phyloP scores from a whole-genome alignment of 2,797 vertebrate species.

The Anomalospiza imberbis region DNA sequence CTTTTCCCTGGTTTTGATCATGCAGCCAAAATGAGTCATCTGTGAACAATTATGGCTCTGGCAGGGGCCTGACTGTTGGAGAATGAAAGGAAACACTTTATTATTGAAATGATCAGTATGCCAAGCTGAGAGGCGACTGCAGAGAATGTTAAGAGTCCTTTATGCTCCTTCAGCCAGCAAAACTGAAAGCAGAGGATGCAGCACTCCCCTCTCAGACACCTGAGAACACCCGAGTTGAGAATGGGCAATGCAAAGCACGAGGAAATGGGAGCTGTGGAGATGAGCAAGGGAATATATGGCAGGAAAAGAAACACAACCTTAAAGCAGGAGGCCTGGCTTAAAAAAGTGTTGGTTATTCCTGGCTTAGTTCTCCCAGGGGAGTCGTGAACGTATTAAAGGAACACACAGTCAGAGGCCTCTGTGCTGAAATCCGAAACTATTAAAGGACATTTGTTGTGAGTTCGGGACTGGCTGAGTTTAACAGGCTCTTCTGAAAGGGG shows the following conservation, averaged over 20 bases:
- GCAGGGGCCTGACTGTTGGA: constrained; percentile 54
- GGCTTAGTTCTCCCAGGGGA: constrained; percentile 1
- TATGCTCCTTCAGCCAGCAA: constrained; percentile 40
- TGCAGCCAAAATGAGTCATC: constrained; percentile 71
- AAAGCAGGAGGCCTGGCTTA: not conserved
- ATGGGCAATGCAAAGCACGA: not conserved
- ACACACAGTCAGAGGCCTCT: not conserved
- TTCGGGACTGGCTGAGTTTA: not conserved
- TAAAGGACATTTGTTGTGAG: not conserved
- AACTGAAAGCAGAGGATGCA: not conserved
- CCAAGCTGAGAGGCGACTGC: constrained; percentile 45
- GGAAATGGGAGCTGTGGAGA: not conserved
- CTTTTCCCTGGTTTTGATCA: constrained; percentile 60
- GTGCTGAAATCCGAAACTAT: not conserved
- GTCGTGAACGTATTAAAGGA: not conserved
- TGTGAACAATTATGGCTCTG: constrained; percentile 71
- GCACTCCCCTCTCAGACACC: not conserved
- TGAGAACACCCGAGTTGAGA: not conserved
- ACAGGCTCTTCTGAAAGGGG: not conserved
- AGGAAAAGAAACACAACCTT: not conserved
- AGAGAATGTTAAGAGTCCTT: constrained; percentile 40
- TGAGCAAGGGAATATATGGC: not conserved
- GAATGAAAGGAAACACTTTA: constrained; percentile 70
- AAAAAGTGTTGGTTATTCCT: not conserved
- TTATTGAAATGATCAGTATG: constrained; percentile 50